A percentile compares a stretch with the other conserved stretches of the same genome.
These are phyloP conservation scores for Prunella himalayana DNA, from an alignment of 2,113 vertebrate genomes.

Conservation along the genomic window DNA sequence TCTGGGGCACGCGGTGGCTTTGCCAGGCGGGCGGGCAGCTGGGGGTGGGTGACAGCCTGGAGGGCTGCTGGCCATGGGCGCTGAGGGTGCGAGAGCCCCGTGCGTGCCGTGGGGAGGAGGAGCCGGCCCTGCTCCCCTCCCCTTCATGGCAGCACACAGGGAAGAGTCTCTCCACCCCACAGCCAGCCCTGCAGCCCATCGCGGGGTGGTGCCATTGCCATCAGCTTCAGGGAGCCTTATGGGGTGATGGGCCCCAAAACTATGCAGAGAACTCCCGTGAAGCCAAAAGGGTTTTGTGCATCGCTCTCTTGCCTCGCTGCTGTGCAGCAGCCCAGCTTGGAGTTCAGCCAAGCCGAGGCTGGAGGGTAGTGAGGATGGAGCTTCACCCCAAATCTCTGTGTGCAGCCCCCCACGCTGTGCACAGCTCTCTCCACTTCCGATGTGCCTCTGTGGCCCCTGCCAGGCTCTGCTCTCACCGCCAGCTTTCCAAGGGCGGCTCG, in stretches of 20 bases:
- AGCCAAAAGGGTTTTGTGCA: neutral
- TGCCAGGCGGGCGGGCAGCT: accelerated
- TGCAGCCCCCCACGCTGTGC: neutral
- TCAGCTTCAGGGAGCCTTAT: neutral
- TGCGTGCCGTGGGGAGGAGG: neutral
- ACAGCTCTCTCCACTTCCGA: accelerated
- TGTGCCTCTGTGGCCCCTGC: too few relatives aligned
- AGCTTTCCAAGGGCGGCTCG: neutral
- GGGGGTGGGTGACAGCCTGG: neutral
- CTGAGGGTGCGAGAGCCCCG: neutral
- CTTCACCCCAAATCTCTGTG: neutral
- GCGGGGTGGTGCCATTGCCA: accelerated
- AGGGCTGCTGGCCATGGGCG: neutral
- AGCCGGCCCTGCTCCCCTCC: neutral
- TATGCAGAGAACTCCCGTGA: neutral
- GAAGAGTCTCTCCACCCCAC: accelerated
- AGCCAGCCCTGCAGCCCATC: neutral
- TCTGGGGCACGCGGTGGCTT: neutral
- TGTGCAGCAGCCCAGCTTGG: neutral
- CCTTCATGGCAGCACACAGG: accelerated
- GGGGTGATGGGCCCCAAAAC: neutral
- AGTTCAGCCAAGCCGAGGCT: neutral
- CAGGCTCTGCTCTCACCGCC: neutral
- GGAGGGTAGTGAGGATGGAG: neutral
- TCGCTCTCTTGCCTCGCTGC: neutral